Evolutionary conservation across 2,113 vertebrate genomes (phyloP), one percentile per base, ranked within the genome.

Genomic region (Gambusia affinis): DNA sequence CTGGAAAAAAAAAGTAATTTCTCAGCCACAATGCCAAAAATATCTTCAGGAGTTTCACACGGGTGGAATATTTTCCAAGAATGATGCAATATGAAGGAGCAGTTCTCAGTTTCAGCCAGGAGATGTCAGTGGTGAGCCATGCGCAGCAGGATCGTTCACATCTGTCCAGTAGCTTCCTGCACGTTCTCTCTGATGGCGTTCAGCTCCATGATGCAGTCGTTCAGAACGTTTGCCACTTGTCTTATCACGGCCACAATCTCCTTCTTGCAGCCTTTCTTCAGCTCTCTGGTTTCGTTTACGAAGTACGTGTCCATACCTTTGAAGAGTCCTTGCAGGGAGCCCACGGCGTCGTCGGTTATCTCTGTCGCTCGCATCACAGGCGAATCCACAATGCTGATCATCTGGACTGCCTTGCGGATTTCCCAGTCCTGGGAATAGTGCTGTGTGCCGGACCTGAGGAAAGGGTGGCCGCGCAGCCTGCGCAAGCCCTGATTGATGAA

Each of bases 221-320:
- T 93, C 17, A 95, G 90, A 19, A 82, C 10, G 0, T 68, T 80
- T 0, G 91, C 92, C 67, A 93, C 75, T 8, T 72, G 66, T 27
- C 80, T 86, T 33, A 95, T 91, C 11, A 90, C 72, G 30, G 0
- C 12, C 11, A 93, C 93, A 12, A 94, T 76, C 78, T 92, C 91
- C 0, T 80, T 93, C 79, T 81, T 92, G 68, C 81, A 90, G 42
- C 88, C 85, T 24, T 87, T 94, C 89, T 93, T 95, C 64, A 94
- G 83, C 73, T 93, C 92, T 1, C 87, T 44, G 0, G 88, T 73
- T 63, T 95, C 93, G 69, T 93, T 95, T 33, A 77, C 12, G 47
- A 95, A 95, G 89, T 87, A 94, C 78, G 87, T 80, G 77, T 95
- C 93, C 42, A 95, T 92, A 47, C 90, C 92, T 31, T 76, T 73